Percentiles rank a stretch among this genome's conserved stretches.
Conservation (phyloP, 2,797 vertebrate genomes). For the Sparidentex hasta region DNA sequence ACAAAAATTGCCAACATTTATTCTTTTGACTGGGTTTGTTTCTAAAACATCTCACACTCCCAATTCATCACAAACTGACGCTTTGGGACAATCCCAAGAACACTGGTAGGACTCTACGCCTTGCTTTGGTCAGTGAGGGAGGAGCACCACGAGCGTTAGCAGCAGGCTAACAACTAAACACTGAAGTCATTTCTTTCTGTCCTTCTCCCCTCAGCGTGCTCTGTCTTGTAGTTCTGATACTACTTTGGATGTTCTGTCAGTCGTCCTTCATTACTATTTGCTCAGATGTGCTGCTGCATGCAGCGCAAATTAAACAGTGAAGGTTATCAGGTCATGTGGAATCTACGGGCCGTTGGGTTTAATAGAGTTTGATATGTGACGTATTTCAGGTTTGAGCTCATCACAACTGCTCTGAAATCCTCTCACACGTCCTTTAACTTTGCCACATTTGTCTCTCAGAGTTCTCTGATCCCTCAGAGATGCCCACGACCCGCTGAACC, state of each 20-base stretch:
- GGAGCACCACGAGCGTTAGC: slow-evolving; percentile 11
- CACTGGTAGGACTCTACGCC: too few species aligned
- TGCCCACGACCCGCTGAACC: neutral
- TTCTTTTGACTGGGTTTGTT: too few species aligned
- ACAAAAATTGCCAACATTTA: too few species aligned
- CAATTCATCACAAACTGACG: too few species aligned
- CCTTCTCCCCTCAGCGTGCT: neutral
- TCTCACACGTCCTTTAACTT: neutral
- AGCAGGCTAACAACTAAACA: neutral
- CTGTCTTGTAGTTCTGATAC: neutral
- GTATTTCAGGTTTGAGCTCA: neutral
- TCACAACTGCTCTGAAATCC: neutral
- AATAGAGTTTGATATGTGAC: neutral
- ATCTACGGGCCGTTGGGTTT: neutral
- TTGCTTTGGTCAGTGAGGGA: neutral
- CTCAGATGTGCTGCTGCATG: neutral
- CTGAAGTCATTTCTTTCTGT: slow-evolving; percentile 2
- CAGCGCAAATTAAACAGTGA: neutral
- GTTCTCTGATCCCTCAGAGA: slow-evolving; percentile 1
- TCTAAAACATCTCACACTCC: too few species aligned
- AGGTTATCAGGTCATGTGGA: neutral
- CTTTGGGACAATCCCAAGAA: too few species aligned
- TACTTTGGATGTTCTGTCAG: neutral
- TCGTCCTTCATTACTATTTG: neutral
- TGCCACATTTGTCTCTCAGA: neutral